Percentiles rank a stretch among this genome's conserved stretches.
These are phyloP conservation scores for Caenorhabditis panamensis DNA, from an alignment of 2,888 invertebrate genomes.

Conservation along the genomic window DNA sequence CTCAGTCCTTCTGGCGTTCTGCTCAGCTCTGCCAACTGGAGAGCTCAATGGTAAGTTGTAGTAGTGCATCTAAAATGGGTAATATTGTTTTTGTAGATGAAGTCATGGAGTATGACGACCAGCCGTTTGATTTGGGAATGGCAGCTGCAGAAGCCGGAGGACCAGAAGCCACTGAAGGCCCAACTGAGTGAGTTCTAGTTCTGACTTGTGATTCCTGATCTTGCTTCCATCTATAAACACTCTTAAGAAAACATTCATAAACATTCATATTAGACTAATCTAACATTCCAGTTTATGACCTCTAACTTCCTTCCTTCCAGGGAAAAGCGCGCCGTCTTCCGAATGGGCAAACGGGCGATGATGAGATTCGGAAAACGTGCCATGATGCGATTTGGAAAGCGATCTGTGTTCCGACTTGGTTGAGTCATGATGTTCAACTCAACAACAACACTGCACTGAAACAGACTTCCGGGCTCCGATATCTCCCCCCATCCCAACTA, in stretches of 20 bases:
- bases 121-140: neutral
- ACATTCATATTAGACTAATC: too few relatives aligned
- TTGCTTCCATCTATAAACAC: too few relatives aligned
- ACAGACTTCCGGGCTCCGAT: constrained; percentile 39
- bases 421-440: constrained; percentile 18
- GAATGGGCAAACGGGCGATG: constrained; percentile 67
- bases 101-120: constrained; percentile 23
- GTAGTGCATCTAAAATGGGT: neutral
- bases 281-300: constrained; percentile 6
- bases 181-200: constrained; percentile 25
- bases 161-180: constrained; percentile 14
- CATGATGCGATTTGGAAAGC: constrained; percentile 69
- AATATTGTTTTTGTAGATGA: constrained; percentile 5
- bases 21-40: constrained; percentile 19
- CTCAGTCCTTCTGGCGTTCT: constrained; percentile 29
- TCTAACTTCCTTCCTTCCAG: constrained; percentile 12
- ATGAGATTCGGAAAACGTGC: constrained; percentile 72
- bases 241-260: too few relatives aligned
- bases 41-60: constrained; percentile 3
- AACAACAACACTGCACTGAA: constrained; percentile 31
- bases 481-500: neutral
- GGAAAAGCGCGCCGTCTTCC: constrained; percentile 54
- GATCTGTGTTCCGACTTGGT: constrained; percentile 67
- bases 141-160: neutral
- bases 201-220: too few relatives aligned